A percentile compares a stretch with the other conserved stretches of the same genome.
phyloP scores from a whole-genome alignment of 2,113 vertebrate species.

The Cephalopholis sonnerati region DNA sequence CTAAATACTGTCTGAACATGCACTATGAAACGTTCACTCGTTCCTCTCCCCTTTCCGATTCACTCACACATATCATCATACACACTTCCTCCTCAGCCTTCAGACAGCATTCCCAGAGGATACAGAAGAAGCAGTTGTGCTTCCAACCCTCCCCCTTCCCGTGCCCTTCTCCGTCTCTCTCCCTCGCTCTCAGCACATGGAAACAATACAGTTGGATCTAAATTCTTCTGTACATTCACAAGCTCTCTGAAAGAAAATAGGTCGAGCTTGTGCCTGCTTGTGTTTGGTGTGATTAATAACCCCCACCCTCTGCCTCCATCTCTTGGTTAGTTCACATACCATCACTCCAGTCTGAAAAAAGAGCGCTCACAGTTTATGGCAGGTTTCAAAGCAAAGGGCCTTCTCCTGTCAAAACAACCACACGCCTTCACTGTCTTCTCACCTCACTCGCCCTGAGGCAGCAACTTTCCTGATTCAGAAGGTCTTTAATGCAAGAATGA shows the following conservation, averaged over 20 bases:
- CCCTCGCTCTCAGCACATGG: slow-evolving; percentile 40
- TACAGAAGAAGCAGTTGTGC: slow-evolving; percentile 73
- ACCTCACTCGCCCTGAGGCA: slow-evolving; percentile 6
- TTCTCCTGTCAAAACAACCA: slow-evolving; percentile 45
- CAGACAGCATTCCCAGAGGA: slow-evolving; percentile 65
- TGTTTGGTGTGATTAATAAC: slow-evolving; percentile 29
- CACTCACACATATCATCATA: slow-evolving; percentile 17
- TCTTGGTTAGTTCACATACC: slow-evolving; percentile 24
- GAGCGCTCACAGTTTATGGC: neutral
- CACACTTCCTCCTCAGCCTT: slow-evolving; percentile 59
- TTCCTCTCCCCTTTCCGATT: neutral
- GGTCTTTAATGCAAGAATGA: neutral
- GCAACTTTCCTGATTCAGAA: neutral
- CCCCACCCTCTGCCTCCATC: neutral
- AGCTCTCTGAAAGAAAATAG: slow-evolving; percentile 23
- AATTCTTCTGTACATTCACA: slow-evolving; percentile 39
- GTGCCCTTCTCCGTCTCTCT: slow-evolving; percentile 1
- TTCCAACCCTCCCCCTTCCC: slow-evolving; percentile 49
- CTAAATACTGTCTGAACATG: slow-evolving; percentile 9
- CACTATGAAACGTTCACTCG: neutral
- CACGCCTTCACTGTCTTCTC: slow-evolving; percentile 6
- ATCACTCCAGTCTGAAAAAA: slow-evolving; percentile 5
- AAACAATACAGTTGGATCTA: slow-evolving; percentile 52
- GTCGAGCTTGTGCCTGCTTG: slow-evolving; percentile 47
- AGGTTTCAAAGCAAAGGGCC: slow-evolving; percentile 24